phyloP scores from a whole-genome alignment of 2,113 vertebrate species.

The Oryctolagus cuniculus region DNA sequence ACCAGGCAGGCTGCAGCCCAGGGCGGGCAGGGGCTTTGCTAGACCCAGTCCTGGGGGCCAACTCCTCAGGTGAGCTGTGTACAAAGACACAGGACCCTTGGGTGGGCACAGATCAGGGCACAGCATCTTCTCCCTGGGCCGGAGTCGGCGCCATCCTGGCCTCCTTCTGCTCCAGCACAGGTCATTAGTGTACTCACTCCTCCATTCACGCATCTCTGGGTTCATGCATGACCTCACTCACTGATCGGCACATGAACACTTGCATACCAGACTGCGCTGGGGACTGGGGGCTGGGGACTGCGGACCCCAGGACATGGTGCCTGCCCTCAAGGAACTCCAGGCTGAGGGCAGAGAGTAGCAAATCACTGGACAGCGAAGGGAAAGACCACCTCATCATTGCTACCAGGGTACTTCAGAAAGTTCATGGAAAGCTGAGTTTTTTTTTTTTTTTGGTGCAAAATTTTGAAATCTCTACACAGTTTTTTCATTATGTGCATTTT shows the following conservation, averaged over 20 bases:
- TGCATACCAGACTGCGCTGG: background rate
- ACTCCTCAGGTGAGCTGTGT: background rate
- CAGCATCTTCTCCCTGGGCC: no score
- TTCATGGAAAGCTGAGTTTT: no score
- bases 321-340: background rate
- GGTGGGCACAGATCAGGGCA: background rate
- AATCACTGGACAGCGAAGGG: background rate
- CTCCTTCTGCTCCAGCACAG: background rate
- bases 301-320: background rate
- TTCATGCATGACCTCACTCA: background rate
- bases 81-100: background rate
- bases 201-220: background rate
- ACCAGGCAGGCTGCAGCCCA: background rate
- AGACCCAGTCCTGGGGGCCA: background rate
- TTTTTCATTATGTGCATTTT: no score
- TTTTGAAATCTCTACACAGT: no score
- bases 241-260: background rate
- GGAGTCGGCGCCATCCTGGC: background rate
- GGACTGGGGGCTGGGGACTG: background rate
- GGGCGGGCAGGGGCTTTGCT: background rate
- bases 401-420: background rate
- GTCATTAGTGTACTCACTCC: background rate
- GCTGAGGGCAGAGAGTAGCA: background rate
- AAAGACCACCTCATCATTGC: background rate
- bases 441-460: no score